A percentile compares a stretch with the other conserved stretches of the same genome.
These are phyloP conservation scores for Harpegnathos saltator DNA, from an alignment of 1,140 invertebrate species.

Conservation along the genomic window DNA sequence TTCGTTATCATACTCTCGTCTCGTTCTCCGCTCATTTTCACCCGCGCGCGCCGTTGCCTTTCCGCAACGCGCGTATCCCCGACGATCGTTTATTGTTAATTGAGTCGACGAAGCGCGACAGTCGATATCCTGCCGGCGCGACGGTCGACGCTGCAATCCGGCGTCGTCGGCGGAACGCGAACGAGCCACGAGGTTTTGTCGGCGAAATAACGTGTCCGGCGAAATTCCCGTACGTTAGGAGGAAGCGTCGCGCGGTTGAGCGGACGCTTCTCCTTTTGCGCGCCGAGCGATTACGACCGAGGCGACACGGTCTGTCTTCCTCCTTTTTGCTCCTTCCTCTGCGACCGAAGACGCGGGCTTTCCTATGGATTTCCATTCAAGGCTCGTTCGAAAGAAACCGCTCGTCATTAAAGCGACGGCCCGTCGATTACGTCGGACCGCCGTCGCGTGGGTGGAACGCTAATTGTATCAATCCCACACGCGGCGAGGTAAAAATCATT, in stretches of 20 bases:
- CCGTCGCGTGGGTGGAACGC: slow-evolving; percentile 22
- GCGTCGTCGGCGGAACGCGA: slow-evolving; percentile 65
- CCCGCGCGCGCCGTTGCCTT: not conserved
- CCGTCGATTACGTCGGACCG: slow-evolving; percentile 47
- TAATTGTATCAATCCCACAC: slow-evolving; percentile 8
- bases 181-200: slow-evolving; percentile 65
- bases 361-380: slow-evolving; percentile 44
- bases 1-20: no score
- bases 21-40: no score
- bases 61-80: slow-evolving; percentile 38
- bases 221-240: slow-evolving; percentile 58
- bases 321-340: not conserved
- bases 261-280: slow-evolving; percentile 11
- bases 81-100: slow-evolving; percentile 71
- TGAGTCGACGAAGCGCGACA: slow-evolving; percentile 61
- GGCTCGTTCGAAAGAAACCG: slow-evolving; percentile 22
- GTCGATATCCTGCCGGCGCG: slow-evolving; percentile 50
- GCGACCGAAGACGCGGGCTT: slow-evolving; percentile 19
- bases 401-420: slow-evolving; percentile 5
- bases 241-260: slow-evolving; percentile 14
- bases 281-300: slow-evolving; percentile 61
- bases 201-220: slow-evolving; percentile 65
- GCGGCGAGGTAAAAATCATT: not conserved
- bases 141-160: slow-evolving; percentile 50
- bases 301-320: slow-evolving; percentile 15